Base-by-base conservation (phyloP, 2,888 invertebrate species). In the Cataglyphis cursor region DNA sequence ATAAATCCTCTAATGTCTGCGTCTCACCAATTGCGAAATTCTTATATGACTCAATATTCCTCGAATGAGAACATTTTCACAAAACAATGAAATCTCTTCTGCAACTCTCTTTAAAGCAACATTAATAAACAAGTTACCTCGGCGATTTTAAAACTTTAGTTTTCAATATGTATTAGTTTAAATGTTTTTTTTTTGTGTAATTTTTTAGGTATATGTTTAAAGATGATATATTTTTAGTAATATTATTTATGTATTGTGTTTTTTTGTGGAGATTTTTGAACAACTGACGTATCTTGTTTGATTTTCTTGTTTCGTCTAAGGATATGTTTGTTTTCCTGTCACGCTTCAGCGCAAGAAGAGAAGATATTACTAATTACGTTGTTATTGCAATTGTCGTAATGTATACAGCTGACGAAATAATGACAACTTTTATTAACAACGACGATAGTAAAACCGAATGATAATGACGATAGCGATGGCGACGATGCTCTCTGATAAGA, bases 371-470 rank as follows among this genome's bases (percentile, higher is more conserved):
- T 41, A 21, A 72, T 80, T 48, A 70, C 35, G 5, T 59, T 76
- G 38, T 38, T 68, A 21, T 35, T 8, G 57, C 70, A 59, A 51
- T 68, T 68, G n/a, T 51, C 48, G 5, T 10, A 31, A 59, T 70
- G 21, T 68, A 31, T 12, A 44, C 44, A 48, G 78, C 35, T 64
- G 48, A 28, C 48, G 44, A 61, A 80, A 28, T 21, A 68, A 48
- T 21, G n/a, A 80, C 35, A 61, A 80, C 8, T 80, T 80, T 59
- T 61, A 59, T 57, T 72, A 61, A 80, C 44, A 24, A 59, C 21
- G 28, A n/a, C 51, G 6, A 59, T 15, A 15, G 12, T 68, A 24
- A n/a, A 12, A 78, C 57, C 21, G 21, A 54, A 6, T 57, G n/a
- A 38, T 28, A 48, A 66, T 15, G 28, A 44, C 15, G 28, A 38